Evolutionary conservation across 2,797 vertebrate genomes (phyloP).

Genomic region (Urocyon cinereoargenteus): DNA sequence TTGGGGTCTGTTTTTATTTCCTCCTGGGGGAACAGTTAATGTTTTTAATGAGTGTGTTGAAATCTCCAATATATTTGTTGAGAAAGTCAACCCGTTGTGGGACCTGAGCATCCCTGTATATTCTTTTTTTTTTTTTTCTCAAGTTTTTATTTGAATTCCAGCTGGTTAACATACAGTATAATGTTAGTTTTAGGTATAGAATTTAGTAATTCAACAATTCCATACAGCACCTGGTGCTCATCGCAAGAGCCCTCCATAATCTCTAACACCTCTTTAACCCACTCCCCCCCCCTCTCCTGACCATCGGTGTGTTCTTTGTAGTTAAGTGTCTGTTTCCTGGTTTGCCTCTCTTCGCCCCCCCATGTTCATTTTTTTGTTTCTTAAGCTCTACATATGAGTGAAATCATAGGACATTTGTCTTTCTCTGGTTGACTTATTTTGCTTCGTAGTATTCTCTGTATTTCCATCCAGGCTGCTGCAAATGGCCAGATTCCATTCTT

Average conservation of each 20-base stretch:
- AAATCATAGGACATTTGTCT: neutral
- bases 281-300: neutral
- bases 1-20: neutral
- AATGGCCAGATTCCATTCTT: neutral
- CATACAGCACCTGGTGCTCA: neutral
- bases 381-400: neutral
- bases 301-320: neutral
- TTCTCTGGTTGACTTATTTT: neutral
- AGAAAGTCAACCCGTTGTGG: neutral
- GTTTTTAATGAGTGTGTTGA: slow-evolving; percentile 13
- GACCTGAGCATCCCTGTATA: neutral
- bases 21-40: neutral
- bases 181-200: neutral
- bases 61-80: neutral
- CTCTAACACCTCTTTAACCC: neutral
- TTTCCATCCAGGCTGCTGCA: neutral
- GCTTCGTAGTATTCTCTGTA: neutral
- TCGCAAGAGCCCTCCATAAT: neutral
- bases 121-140: neutral
- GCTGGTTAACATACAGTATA: neutral
- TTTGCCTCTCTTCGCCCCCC: neutral
- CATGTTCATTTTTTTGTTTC: neutral
- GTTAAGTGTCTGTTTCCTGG: neutral
- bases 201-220: neutral
- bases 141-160: neutral